A percentile compares a stretch with the other conserved stretches of the same genome.
Conservation (phyloP, 2,888 invertebrate genomes). For the Phyto melanocephala region DNA sequence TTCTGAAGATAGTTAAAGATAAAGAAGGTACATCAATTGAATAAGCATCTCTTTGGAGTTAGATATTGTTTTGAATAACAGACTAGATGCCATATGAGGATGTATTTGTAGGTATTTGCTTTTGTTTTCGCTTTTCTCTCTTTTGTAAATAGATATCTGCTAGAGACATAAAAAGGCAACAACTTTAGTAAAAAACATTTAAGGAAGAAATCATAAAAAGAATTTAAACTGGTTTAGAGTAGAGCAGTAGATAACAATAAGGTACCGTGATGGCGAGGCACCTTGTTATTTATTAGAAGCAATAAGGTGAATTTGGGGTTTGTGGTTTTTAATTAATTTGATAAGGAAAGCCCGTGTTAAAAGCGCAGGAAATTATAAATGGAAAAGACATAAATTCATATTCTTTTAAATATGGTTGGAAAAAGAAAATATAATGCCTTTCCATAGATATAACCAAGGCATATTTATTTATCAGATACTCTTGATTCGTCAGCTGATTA, state of each 20-base stretch:
- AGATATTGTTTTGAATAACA: not conserved
- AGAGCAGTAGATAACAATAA: not conserved
- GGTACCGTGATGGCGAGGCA: not conserved
- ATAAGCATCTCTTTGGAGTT: not conserved
- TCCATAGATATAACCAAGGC: no score
- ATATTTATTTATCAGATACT: no score
- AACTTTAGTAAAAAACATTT: not conserved
- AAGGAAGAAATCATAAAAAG: not conserved
- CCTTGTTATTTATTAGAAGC: not conserved
- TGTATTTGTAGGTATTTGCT: not conserved
- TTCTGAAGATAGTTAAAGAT: slow-evolving; percentile 9
- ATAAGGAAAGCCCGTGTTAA: no score
- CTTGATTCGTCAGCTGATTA: no score
- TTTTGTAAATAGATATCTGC: not conserved
- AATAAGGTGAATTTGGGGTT: not conserved
- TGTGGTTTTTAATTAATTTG: no score
- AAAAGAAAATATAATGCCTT: no score
- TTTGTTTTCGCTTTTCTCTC: not conserved
- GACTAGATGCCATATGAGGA: not conserved
- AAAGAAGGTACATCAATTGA: slow-evolving; percentile 29
- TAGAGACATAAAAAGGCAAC: not conserved
- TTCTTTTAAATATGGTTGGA: no score
- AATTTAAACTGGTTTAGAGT: not conserved
- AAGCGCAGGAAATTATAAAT: no score
- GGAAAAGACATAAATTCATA: no score